These are phyloP conservation scores for Xylota sylvarum DNA, from an alignment of 2,888 invertebrate species.

Conservation along the genomic window DNA sequence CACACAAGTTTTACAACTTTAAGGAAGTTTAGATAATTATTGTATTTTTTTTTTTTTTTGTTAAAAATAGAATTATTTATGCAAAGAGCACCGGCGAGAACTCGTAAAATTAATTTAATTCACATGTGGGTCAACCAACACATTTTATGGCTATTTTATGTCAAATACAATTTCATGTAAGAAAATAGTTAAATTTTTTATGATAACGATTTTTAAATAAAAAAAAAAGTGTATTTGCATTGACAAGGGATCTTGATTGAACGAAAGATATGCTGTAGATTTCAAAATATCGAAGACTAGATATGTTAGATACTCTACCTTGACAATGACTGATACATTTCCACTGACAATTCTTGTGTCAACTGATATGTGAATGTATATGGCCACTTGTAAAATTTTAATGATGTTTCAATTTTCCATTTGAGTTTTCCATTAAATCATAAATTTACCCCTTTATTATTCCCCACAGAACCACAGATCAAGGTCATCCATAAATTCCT, in stretches of 20 bases:
- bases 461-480: neutral
- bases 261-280: too few relatives aligned
- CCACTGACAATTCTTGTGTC: too few relatives aligned
- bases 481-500: neutral
- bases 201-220: too few relatives aligned
- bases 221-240: too few relatives aligned
- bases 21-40: neutral
- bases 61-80: slow-evolving; percentile 8
- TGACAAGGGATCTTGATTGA: too few relatives aligned
- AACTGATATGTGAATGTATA: too few relatives aligned
- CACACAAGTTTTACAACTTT: neutral
- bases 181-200: neutral
- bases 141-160: slow-evolving; percentile 31
- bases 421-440: neutral
- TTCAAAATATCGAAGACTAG: too few relatives aligned
- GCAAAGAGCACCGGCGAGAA: neutral
- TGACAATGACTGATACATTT: too few relatives aligned
- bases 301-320: too few relatives aligned
- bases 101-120: slow-evolving; percentile 26
- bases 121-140: slow-evolving; percentile 24
- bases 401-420: neutral
- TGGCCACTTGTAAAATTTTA: neutral
- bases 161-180: slow-evolving; percentile 17
- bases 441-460: neutral
- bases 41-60: neutral